Evolutionary conservation across 2,797 vertebrate genomes (phyloP).

Genomic region (Aldrovandia affinis): DNA sequence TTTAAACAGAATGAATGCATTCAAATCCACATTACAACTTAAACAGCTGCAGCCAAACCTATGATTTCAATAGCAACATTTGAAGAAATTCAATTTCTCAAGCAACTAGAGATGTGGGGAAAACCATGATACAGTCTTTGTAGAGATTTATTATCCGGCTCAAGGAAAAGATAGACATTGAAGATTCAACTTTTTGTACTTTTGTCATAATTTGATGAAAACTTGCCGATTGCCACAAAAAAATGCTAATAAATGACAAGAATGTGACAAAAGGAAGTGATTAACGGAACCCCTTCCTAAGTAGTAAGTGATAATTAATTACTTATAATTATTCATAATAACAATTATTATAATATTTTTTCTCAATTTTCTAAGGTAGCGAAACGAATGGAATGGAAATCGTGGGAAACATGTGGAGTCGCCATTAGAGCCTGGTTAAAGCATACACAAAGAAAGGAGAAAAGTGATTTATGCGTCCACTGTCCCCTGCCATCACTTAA

Average conservation of each 20-base stretch:
- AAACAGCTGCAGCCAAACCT: neutral
- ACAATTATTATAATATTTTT: neutral
- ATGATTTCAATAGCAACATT: neutral
- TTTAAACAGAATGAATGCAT: slow-evolving; percentile 14
- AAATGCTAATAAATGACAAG: neutral
- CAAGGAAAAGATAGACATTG: neutral
- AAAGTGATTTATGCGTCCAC: slow-evolving; percentile 38
- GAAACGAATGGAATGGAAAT: slow-evolving; percentile 41
- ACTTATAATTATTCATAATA: too few relatives aligned
- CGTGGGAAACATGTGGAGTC: slow-evolving; percentile 52
- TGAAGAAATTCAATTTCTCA: neutral
- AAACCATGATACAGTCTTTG: too few relatives aligned
- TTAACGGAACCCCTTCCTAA: too few relatives aligned
- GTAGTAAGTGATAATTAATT: too few relatives aligned
- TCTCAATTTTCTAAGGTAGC: slow-evolving; percentile 37
- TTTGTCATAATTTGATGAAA: neutral
- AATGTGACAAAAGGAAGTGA: slow-evolving; percentile 30
- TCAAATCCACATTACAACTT: neutral
- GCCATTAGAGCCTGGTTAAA: slow-evolving; percentile 42
- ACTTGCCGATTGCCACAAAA: neutral
- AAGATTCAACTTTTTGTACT: neutral
- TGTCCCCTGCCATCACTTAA: slow-evolving; percentile 34
- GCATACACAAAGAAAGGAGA: slow-evolving; percentile 10
- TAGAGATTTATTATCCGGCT: neutral
- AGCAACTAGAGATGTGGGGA: too few relatives aligned